A percentile compares a stretch with the other conserved stretches of the same genome.
Conservation (phyloP, 2,888 invertebrate species). For the Phyllotreta striolata region DNA sequence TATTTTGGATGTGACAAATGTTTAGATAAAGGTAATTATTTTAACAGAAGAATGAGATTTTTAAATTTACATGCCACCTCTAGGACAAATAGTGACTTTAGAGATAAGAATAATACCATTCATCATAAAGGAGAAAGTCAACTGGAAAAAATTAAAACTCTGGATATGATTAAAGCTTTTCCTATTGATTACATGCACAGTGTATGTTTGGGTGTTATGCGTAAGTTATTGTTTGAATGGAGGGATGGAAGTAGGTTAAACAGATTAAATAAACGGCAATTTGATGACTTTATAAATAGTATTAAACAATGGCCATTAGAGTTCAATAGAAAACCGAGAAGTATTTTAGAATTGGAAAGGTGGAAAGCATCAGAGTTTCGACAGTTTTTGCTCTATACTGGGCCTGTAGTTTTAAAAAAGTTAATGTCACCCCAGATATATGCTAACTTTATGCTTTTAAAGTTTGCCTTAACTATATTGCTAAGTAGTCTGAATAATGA, state of each 20-base stretch:
- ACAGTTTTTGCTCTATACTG: slow-evolving; percentile 32
- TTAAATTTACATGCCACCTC: slow-evolving; percentile 10
- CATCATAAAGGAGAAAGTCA: slow-evolving; percentile 11
- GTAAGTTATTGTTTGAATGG: slow-evolving; percentile 24
- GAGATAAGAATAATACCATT: slow-evolving; percentile 1
- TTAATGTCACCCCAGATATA: slow-evolving; percentile 28
- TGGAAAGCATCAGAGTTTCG: slow-evolving; percentile 36
- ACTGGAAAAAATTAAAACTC: slow-evolving; percentile 1
- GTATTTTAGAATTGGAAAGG: slow-evolving; percentile 23
- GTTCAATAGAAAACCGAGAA: slow-evolving; percentile 33
- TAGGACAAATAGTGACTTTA: slow-evolving; percentile 25
- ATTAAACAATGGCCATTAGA: slow-evolving; percentile 29
- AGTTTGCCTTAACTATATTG: slow-evolving; percentile 34
- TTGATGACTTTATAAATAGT: slow-evolving; percentile 10
- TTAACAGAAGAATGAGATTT: slow-evolving; percentile 12
- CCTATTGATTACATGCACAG: slow-evolving; percentile 26
- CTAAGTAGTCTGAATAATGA: slow-evolving; percentile 29
- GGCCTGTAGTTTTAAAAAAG: slow-evolving; percentile 30
- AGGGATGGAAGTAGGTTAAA: slow-evolving; percentile 21
- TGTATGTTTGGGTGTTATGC: slow-evolving; percentile 22
- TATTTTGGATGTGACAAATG: slow-evolving; percentile 20
- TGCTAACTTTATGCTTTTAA: slow-evolving; percentile 33
- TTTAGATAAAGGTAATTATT: slow-evolving; percentile 10
- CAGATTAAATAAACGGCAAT: slow-evolving; percentile 10
- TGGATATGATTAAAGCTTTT: slow-evolving; percentile 12